Base-by-base conservation (phyloP, 2,797 vertebrate species). In the Acridotheres tristis region DNA sequence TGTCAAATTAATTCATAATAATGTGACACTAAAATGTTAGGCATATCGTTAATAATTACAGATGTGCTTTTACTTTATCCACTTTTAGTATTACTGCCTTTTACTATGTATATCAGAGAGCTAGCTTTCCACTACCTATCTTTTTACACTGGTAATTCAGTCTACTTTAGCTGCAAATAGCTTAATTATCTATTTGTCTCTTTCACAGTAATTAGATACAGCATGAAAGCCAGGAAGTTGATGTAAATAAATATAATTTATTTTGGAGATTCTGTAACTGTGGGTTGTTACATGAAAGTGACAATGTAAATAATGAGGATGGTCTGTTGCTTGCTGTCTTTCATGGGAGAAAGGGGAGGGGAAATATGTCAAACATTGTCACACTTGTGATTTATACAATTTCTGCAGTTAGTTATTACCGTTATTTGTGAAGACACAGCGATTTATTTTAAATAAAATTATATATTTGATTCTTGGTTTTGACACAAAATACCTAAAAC, bases 1-100 rank as follows among this genome's bases (percentile, higher is more conserved):
- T 95, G 78, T 88, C 84, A 94, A 94, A 95, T 91, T 86, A 95
- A 96, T 96, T 95, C 71, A 83, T 93, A 94, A 93, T 82, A 85
- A 94, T 86, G 74, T 88, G 95, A 91, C 88, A 94, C 86, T 86
- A 91, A 53, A 85, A 76, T 84, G 73, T 95, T 93, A 89, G 76
- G 38, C 81, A 58, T 95, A 55, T 93, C 88, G 81, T 92, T 95
- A 88, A 89, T 91, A 94, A 95, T 96, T 93, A 80, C 50, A 50
- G 87, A 89, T 72, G 74, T 7, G 34, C 62, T 94, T 93, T 75
- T 94, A 40, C 54, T 63, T 82, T 85, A 77, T 38, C 66, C 15
- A 13, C 55, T 86, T 93, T 58, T 85, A 76, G 40, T 50, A 53
- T 68, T 90, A 61, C 27, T 87, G n/a, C 69, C 54, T 66, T 89